Evolutionary conservation across 2,797 vertebrate species (phyloP), one percentile per base, ranked within the genome.

Genomic region (Siniperca undulata): DNA sequence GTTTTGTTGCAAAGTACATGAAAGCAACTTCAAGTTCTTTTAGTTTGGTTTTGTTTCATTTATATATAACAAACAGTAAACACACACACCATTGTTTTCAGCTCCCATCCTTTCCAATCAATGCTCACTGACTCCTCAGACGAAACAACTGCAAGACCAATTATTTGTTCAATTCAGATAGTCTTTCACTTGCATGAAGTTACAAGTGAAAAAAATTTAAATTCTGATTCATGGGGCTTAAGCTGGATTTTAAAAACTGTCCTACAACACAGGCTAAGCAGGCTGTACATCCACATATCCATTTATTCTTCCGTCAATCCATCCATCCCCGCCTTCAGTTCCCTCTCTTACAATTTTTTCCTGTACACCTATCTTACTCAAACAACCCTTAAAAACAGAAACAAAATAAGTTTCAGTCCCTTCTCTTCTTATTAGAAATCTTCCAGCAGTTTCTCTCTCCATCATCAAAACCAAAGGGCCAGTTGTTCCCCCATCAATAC

Each of bases 391-490:
- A 55, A 71, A 84, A 87, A 79, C 36, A 27, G 27, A 27, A 27
- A 27, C 27, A 27, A 27, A 27, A 70, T 27, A 34, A 86, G 72
- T 87, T 89, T 89, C 62, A 62, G 78, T 78, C 62, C 48, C 52
- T 64, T 82, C 71, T 88, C 66, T 64, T 93, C 88, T 90, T 91
- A 88, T 94, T 92, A 95, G 85, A 88, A 90, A 86, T 74, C 65
- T 66, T 88, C 87, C 84, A 79, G 74, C 83, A 85, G 83, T 68
- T 84, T 91, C 83, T 88, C 80, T 70, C 70, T 69, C 70, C 34
- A 44, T 65, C 77, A 80, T 85, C 74, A 92, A 89, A 85, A 79
- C 75, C 59, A 76, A 81, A 73, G 36, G 72, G 61, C 77, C 66
- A 73, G 85, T 90, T 79, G 84, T 77, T 82, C 64, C 78, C 74